phyloP scores from a whole-genome alignment of 1,140 invertebrate species.

The Hypsibius dujardini region DNA sequence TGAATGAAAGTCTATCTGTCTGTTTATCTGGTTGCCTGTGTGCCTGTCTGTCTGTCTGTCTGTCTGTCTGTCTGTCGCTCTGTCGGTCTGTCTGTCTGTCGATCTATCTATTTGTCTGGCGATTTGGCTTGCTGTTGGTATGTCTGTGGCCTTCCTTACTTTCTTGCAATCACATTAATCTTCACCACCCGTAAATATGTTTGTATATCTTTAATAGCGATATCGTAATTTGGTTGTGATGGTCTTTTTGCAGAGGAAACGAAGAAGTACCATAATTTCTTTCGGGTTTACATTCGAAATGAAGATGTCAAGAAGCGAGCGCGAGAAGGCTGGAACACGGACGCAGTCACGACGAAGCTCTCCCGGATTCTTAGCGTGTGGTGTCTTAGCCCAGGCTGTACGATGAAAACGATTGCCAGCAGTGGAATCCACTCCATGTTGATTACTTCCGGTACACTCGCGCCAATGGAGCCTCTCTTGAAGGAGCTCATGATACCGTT shows the following conservation, averaged over 20 bases:
- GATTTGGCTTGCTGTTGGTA: too few relatives aligned
- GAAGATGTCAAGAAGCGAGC: constrained; percentile 29
- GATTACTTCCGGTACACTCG: constrained; percentile 85
- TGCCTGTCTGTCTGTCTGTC: too few relatives aligned
- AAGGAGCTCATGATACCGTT: constrained; percentile 56
- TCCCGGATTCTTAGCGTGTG: constrained; percentile 58
- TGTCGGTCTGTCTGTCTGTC: too few relatives aligned
- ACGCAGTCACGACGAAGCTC: constrained; percentile 23
- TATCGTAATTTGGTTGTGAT: background rate
- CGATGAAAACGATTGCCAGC: constrained; percentile 61
- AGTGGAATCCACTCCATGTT: constrained; percentile 66
- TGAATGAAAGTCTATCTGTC: too few relatives aligned
- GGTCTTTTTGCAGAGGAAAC: constrained; percentile 25
- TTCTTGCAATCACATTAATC: too few relatives aligned
- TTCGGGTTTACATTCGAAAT: constrained; percentile 31
- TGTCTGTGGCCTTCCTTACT: too few relatives aligned
- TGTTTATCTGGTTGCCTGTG: too few relatives aligned
- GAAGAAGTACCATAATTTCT: constrained; percentile 19
- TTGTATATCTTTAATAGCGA: too few relatives aligned
- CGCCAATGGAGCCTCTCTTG: constrained; percentile 70
- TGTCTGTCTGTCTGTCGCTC: too few relatives aligned
- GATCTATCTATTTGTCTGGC: too few relatives aligned
- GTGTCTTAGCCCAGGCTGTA: constrained; percentile 84
- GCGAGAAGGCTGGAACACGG: constrained; percentile 29
- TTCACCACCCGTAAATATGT: too few relatives aligned